Evolutionary conservation across 2,797 vertebrate genomes (phyloP).

Genomic region (Sebastes ruberrimus): DNA sequence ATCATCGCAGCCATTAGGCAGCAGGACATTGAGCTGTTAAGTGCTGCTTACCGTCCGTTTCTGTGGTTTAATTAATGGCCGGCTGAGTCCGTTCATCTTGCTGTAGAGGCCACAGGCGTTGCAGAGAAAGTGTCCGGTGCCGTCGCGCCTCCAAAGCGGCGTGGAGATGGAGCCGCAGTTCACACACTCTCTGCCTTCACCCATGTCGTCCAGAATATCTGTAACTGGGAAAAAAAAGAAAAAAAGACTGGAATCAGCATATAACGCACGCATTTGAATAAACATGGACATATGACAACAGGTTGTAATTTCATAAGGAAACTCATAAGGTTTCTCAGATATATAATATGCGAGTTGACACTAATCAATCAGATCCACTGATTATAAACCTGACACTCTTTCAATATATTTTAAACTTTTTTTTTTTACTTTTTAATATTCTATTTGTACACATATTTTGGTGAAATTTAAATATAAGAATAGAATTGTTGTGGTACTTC

Average conservation of each 20-base stretch:
- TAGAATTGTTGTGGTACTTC: background rate
- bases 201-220: constrained; percentile 95
- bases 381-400: background rate
- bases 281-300: background rate
- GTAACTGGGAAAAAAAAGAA: constrained; percentile 20
- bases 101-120: constrained; percentile 99
- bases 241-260: background rate
- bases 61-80: constrained; percentile 97
- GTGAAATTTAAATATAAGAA: background rate
- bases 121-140: constrained; percentile 98
- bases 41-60: constrained; percentile 92
- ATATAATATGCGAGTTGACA: background rate
- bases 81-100: constrained; percentile 98
- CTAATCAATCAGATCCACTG: background rate
- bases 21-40: constrained; percentile 66
- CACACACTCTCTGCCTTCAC: constrained; percentile 95
- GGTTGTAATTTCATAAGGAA: background rate
- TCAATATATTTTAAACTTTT: background rate
- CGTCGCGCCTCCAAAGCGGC: constrained; percentile 97
- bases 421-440: background rate
- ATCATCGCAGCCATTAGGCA: constrained; percentile 54
- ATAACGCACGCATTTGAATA: background rate
- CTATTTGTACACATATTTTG: background rate
- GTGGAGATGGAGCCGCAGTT: constrained; percentile 99
- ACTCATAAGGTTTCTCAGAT: background rate